Evolutionary conservation across 2,113 vertebrate species (phyloP).

Genomic region (Dryoscopus gambensis): DNA sequence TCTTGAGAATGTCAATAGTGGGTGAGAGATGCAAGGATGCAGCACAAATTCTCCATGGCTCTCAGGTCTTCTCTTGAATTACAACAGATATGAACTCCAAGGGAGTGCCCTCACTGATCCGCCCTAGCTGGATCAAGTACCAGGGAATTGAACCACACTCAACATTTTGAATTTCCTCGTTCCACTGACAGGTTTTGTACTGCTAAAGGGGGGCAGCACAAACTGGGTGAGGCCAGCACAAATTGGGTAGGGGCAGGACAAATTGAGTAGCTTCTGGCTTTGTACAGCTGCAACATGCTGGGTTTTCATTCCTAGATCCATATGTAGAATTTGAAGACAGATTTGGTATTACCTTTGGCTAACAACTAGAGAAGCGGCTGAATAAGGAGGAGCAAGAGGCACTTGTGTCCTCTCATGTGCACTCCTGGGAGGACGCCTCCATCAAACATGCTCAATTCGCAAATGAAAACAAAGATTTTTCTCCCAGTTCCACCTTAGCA

Average conservation of each 20-base stretch:
- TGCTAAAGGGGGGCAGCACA: neutral
- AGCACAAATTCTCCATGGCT: neutral
- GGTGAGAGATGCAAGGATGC: neutral
- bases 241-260: neutral
- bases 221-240: neutral
- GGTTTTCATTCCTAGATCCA: neutral
- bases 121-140: neutral
- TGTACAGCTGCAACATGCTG: fast-evolving
- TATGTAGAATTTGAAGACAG: neutral
- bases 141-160: neutral
- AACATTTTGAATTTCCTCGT: neutral
- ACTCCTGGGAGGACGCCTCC: neutral
- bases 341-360: fast-evolving
- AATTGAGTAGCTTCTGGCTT: neutral
- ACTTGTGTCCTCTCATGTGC: neutral
- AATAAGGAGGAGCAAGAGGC: neutral
- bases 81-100: too few relatives aligned
- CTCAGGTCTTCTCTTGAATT: neutral
- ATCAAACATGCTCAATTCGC: neutral
- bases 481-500: neutral
- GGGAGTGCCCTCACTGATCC: neutral
- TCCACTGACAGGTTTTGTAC: neutral
- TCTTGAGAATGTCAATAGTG: neutral
- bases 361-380: neutral
- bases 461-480: neutral